These are phyloP conservation scores for Lycopodina hypogea DNA, from an alignment of 37 sponge, comb jelly and placozoan genomes.

Conservation along the genomic window DNA sequence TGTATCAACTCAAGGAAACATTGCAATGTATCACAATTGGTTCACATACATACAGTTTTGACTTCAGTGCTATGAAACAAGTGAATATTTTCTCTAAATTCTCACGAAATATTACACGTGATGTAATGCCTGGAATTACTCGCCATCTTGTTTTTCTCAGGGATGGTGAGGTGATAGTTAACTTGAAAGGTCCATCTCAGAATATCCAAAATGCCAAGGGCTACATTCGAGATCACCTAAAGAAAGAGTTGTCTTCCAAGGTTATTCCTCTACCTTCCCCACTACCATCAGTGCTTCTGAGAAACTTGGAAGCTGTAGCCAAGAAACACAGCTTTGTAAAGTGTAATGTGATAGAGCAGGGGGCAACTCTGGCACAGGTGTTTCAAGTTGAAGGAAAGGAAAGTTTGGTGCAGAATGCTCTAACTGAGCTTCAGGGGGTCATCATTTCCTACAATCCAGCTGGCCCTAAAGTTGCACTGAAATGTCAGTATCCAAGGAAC, in stretches of 20 bases:
- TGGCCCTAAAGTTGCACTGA: background rate
- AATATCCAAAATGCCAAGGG: conserved; percentile 13
- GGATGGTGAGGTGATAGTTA: conserved; percentile 11
- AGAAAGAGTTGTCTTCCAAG: background rate
- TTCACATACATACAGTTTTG: conserved; percentile 16
- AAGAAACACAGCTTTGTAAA: background rate
- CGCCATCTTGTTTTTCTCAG: no score
- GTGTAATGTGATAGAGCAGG: no score
- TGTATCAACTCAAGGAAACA: background rate
- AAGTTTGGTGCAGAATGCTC: conserved; percentile 6
- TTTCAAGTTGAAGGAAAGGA: conserved; percentile 15
- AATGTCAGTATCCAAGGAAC: background rate
- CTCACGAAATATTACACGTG: conserved; percentile 28
- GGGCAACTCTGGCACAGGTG: background rate
- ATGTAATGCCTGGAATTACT: background rate
- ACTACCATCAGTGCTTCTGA: background rate
- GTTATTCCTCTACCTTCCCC: background rate
- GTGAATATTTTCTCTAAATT: no score
- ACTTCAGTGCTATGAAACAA: no score
- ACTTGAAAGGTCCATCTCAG: conserved; percentile 26
- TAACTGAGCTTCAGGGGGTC: conserved; percentile 23
- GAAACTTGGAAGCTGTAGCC: background rate
- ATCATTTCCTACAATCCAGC: no score
- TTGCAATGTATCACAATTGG: conserved; percentile 21
- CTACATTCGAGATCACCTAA: background rate